Base-by-base conservation (phyloP, 2,113 vertebrate species). In the Scortum barcoo region DNA sequence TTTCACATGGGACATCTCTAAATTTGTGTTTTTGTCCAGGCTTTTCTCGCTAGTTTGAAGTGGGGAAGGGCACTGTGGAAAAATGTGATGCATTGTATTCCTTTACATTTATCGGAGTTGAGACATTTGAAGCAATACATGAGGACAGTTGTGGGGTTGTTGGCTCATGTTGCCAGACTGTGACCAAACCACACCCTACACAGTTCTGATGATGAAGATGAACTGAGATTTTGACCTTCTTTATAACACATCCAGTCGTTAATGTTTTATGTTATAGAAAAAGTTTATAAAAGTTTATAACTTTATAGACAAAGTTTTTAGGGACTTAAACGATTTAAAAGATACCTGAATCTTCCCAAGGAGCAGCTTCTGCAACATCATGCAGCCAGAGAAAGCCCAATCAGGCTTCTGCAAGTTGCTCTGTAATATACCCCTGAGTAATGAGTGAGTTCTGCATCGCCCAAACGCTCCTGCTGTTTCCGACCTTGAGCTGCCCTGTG, bases 401-500 rank as follows among this genome's bases (percentile, higher is more conserved):
- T 80, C 62, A 76, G 62, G 46, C 48, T 80, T 16, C 46, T 69
- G 42, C 50, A 48, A 69, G 65, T 36, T 72, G 26, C 66, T 77
- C 48, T 85, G 42, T 63, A 85, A 86, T 77, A 57, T 75, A 68
- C 66, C n/a, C 38, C 0, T 72, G 71, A n/a, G n/a, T n/a, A n/a
- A n/a, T 36, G 33, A 36, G 6, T 4, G 3, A 36, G 33, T 36
- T 4, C 6, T 36, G 6, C 33, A 88, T 78, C 84, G 51, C 58
- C 63, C 56, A 74, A 56, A 66, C 53, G 38, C 10, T 87, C 73
- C 57, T 36, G 42, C 62, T 87, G 70, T 84, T 88, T 78, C 69
- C 4, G 30, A 63, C 68, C 20, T 28, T 3, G 63, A 81, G 67
- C 72, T 62, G 60, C n/a, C 36, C 46, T 16, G 20, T 28, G 12